Percentiles rank a stretch among this genome's conserved stretches.
Evolutionary conservation across 1,140 invertebrate genomes (phyloP).

Genomic region (Drosophila kikkawai): DNA sequence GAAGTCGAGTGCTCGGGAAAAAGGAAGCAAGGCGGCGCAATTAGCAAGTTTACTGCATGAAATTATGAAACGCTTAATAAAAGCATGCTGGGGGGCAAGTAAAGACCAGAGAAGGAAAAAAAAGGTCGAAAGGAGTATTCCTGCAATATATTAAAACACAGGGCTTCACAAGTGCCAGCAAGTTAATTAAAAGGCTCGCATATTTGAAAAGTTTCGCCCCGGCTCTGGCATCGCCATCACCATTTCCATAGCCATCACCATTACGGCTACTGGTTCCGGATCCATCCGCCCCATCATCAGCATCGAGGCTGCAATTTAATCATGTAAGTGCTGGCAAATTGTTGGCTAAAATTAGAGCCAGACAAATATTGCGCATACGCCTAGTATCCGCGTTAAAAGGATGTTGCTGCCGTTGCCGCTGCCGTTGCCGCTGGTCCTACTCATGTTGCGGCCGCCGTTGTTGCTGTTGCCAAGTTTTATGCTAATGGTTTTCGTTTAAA

Average conservation of each 20-base stretch:
- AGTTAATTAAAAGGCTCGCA: conserved; percentile 80
- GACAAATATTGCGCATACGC: conserved; percentile 82
- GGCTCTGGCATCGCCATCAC: conserved; percentile 15
- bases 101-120: conserved; percentile 1
- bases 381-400: conserved; percentile 70
- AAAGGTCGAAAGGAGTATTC: conserved; percentile 30
- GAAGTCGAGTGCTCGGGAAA: conserved; percentile 58
- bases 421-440: conserved; percentile 7
- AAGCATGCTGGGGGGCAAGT: conserved; percentile 34
- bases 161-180: conserved; percentile 51
- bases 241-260: conserved; percentile 29
- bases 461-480: conserved; percentile 79
- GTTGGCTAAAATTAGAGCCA: conserved; percentile 81
- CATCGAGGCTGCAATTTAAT: conserved; percentile 72
- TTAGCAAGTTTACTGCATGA: conserved; percentile 83
- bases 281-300: conserved; percentile 27
- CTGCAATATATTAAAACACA: conserved; percentile 52
- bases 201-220: conserved; percentile 75
- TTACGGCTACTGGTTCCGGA: conserved; percentile 22
- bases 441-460: conserved; percentile 43
- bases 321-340: conserved; percentile 83
- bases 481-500: conserved; percentile 83
- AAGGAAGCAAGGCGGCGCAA: conserved; percentile 73
- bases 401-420: conserved; percentile 32
- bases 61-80: conserved; percentile 82